These are phyloP conservation scores for Pelodiscus sinensis DNA, from an alignment of 2,113 vertebrate genomes.

Conservation along the genomic window DNA sequence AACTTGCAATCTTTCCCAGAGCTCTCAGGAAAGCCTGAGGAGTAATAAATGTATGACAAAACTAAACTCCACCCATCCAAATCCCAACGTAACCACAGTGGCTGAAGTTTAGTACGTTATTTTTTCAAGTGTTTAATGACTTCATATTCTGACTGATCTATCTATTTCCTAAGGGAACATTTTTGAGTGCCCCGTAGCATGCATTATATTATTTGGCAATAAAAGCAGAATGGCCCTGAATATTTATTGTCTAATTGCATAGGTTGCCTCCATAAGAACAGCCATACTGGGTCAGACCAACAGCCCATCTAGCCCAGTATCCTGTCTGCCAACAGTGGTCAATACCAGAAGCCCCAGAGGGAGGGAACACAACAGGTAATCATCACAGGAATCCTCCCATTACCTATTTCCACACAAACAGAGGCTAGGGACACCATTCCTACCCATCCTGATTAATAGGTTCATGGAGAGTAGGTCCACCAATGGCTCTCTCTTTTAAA, in stretches of 20 bases:
- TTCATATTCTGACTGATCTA: not conserved
- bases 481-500: no score
- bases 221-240: not conserved
- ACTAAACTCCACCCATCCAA: not conserved
- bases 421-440: no score
- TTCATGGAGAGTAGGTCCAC: no score
- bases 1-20: not conserved
- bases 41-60: not conserved
- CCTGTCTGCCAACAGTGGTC: no score
- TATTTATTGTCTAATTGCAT: not conserved
- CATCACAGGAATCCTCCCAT: no score
- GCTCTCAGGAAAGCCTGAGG: not conserved
- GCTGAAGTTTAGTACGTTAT: not conserved
- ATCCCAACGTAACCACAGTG: not conserved
- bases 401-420: no score
- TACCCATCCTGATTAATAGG: no score
- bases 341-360: no score
- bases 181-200: not conserved
- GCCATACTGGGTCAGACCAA: no score
- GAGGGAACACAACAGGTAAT: no score
- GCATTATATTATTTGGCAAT: not conserved
- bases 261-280: not conserved
- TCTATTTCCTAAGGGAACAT: not conserved
- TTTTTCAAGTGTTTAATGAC: not conserved
- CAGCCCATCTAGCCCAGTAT: no score